Evolutionary conservation across 2,797 vertebrate genomes (phyloP), one percentile per base, ranked within the genome.

Genomic region (Centropyge bicolor): DNA sequence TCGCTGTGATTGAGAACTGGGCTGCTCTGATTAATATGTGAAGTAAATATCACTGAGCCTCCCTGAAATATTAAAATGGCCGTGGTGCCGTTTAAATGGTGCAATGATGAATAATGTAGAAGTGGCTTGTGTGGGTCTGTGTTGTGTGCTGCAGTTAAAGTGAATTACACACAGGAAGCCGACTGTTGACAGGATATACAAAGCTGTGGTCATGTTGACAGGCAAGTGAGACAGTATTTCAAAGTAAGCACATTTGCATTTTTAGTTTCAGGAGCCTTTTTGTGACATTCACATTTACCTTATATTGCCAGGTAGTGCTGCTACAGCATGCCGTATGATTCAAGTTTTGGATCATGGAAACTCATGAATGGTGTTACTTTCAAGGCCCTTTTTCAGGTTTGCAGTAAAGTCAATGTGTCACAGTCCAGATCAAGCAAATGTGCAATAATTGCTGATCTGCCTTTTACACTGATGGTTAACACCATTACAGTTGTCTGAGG

Each of bases 121-220:
- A 40, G 46, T 24, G 3, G 36, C 11, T 43, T 52, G 48, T 70
- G 8, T 51, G 41, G 40, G 72, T 66, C 48, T 64, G 17, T 41
- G 27, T 20, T 38, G 14, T 31, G 16, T 76, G 52, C 51, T 56
- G 57, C 82, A 86, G 65, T 56, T 61, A 64, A 68, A 68, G 60
- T 74, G 40, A 74, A 70, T 81, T 81, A 85, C 80, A 89, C 85
- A 94, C 93, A 95, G 95, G 94, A 95, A 94, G 88, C 65, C 6
- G 65, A 82, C 72, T 90, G 87, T 85, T 89, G 86, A 94, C 95
- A 95, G 94, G 94, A 95, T 95, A 93, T 93, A 81, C 89, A 82
- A 83, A 88, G 80, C 54, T 95, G 95, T 90, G 93, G 94, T 95
- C 93, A 59, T 86, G 80, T 86, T 91, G 85, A 82, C 36, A 89